Percentiles rank a stretch among this genome's conserved stretches.
These are phyloP conservation scores for Papilio gigon DNA, from an alignment of 2,888 invertebrate species.

Conservation along the genomic window DNA sequence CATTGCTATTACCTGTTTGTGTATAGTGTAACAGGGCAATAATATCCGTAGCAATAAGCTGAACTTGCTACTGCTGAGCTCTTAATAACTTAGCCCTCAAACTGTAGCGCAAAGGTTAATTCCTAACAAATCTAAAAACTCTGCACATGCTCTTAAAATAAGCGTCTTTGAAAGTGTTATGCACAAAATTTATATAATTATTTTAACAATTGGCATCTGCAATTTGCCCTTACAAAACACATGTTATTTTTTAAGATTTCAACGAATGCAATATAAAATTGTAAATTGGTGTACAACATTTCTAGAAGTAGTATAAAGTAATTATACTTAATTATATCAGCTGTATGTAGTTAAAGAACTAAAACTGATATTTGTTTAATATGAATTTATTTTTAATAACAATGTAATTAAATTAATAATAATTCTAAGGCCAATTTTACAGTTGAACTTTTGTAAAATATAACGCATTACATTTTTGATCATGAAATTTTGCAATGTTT, in stretches of 20 bases:
- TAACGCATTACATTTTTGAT: conserved; percentile 17
- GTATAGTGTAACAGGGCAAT: not conserved
- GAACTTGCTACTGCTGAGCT: not conserved
- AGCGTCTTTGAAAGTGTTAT: not conserved
- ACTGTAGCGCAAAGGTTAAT: not conserved
- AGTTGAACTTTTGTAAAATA: conserved; percentile 12
- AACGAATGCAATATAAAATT: conserved; percentile 4
- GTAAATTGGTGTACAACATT: conserved; percentile 19
- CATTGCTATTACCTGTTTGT: not conserved
- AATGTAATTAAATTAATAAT: too few relatives aligned
- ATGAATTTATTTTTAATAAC: conserved; percentile 23
- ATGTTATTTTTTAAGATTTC: conserved; percentile 21
- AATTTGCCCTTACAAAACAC: conserved; percentile 33
- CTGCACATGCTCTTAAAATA: conserved; percentile 14
- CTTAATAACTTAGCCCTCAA: not conserved
- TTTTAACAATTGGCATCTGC: conserved; percentile 20
- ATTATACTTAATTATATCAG: not conserved
- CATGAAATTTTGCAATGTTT: conserved; percentile 25
- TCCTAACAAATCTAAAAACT: not conserved
- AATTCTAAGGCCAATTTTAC: conserved; percentile 6
- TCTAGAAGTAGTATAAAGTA: conserved; percentile 1
- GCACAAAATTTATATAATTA: conserved; percentile 7
- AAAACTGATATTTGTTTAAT: conserved; percentile 25
- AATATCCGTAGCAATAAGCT: not conserved
- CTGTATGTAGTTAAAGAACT: conserved; percentile 18